phyloP scores from a whole-genome alignment of 2,888 invertebrate species.

The Platynereis dumerilii region DNA sequence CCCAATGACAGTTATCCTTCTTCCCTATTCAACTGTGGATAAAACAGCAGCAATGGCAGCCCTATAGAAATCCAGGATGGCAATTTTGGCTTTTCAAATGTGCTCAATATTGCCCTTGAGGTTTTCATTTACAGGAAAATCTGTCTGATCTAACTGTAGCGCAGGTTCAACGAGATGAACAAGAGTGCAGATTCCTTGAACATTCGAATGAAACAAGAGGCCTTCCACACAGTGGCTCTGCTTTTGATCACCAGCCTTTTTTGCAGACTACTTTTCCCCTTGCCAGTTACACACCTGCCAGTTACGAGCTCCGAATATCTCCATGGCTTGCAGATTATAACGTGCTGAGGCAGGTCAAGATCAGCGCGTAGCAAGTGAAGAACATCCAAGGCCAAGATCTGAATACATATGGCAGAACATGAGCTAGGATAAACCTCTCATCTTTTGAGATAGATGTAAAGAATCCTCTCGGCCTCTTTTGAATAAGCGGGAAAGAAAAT shows the following conservation, averaged over 20 bases:
- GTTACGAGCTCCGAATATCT: constrained; percentile 24
- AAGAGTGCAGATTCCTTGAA: no score
- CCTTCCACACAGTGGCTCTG: no score
- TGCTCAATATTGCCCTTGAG: no score
- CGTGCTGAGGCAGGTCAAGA: constrained; percentile 34
- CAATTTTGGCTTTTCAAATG: no score
- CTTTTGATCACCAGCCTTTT: constrained; percentile 29
- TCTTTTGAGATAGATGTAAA: constrained; percentile 17
- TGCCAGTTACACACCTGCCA: constrained; percentile 15
- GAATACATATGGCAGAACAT: constrained; percentile 28
- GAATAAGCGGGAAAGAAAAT: constrained; percentile 25
- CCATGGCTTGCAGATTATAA: constrained; percentile 35
- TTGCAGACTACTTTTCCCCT: background rate
- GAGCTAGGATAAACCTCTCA: constrained; percentile 20
- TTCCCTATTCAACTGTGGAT: constrained; percentile 30
- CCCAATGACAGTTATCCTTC: constrained; percentile 33
- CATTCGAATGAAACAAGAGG: no score
- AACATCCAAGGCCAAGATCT: constrained; percentile 36
- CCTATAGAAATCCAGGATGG: no score
- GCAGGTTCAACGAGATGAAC: constrained; percentile 33
- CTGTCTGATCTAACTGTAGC: no score
- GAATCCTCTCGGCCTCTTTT: constrained; percentile 28
- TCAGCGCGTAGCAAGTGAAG: constrained; percentile 34
- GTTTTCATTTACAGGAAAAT: no score
- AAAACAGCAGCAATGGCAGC: constrained; percentile 29